Evolutionary conservation across 2,113 vertebrate genomes (phyloP), one percentile per base, ranked within the genome.

Genomic region (Butorides virescens): DNA sequence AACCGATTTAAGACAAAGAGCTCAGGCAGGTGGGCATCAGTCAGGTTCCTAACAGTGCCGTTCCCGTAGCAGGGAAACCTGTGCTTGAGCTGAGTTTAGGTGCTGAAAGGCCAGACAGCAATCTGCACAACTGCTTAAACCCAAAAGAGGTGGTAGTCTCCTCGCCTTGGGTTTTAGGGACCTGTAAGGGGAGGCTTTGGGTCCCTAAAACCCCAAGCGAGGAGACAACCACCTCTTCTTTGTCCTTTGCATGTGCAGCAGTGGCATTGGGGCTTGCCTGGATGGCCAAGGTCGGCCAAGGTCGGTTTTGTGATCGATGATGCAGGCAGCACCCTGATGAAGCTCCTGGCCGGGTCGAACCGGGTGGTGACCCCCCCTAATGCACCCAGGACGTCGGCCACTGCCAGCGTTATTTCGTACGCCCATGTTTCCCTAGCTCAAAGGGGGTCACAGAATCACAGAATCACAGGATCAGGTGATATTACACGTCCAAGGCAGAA

Each of bases 341-440:
- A 27, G n/a, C 42, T 32, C 39, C 65, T 11, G 49, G n/a, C 47
- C 0, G 5, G 18, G 8, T n/a, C 0, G 8, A 26, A 18, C 25
- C 1, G 0, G 10, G 19, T 20, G 25, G 11, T 25, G n/a, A 85
- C 26, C 42, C 44, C 29, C 29, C 50, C 39, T 20, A 5, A 39
- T 0, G 9, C 81, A 52, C 65, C 56, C n/a, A 25, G 47, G 3
- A 3, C 8, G 0, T 10, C 6, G 2, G 5, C 44, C 77, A 20
- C 59, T 9, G 1, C 37, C 30, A 7, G 15, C 13, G 55, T 29
- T 37, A 5, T 27, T 27, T 39, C 13, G 3, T 9, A 11, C 8
- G 4, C 79, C n/a, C 30, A 5, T 9, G 27, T 39, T 76, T 47
- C 47, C 72, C 49, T 26, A 13, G 22, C 44, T 78, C 47, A 62